These are phyloP conservation scores for Atrichornis clamosus DNA, from an alignment of 2,113 vertebrate species.

Conservation along the genomic window DNA sequence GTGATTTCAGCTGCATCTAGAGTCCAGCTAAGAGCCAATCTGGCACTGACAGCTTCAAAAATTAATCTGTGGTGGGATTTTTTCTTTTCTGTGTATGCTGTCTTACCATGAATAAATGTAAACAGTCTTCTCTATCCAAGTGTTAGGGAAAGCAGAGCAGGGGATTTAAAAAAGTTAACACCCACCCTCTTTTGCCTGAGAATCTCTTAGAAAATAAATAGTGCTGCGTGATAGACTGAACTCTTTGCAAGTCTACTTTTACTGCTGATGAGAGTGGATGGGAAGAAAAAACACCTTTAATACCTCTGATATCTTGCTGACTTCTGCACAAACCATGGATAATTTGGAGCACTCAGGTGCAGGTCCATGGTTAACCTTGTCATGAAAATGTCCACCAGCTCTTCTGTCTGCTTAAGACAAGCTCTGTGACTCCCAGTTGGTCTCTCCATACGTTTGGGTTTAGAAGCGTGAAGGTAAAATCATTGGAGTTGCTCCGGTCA, in stretches of 20 bases:
- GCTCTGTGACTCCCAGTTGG: not conserved
- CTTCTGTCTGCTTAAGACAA: not conserved
- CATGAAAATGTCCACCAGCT: not conserved
- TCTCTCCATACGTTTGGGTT: fast-evolving
- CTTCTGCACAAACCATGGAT: not conserved
- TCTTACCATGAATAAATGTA: not conserved
- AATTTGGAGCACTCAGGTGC: not conserved
- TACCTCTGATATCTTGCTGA: not conserved
- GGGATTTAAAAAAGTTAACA: not conserved
- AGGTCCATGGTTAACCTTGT: not conserved
- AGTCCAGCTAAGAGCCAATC: not conserved
- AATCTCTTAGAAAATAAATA: not conserved
- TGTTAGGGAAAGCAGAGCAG: not conserved
- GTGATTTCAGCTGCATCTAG: not conserved
- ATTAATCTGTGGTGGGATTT: not conserved
- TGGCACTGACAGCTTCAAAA: not conserved
- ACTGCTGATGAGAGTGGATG: not conserved
- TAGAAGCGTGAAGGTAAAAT: not conserved
- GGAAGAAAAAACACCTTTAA: not conserved
- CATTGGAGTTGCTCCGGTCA: not conserved
- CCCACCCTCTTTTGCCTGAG: not conserved
- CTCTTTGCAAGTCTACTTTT: not conserved
- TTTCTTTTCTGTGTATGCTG: not conserved
- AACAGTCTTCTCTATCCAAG: not conserved
- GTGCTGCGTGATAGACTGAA: not conserved